Conservation (phyloP, 2,113 vertebrate genomes). For the Leucopsar rothschildi region DNA sequence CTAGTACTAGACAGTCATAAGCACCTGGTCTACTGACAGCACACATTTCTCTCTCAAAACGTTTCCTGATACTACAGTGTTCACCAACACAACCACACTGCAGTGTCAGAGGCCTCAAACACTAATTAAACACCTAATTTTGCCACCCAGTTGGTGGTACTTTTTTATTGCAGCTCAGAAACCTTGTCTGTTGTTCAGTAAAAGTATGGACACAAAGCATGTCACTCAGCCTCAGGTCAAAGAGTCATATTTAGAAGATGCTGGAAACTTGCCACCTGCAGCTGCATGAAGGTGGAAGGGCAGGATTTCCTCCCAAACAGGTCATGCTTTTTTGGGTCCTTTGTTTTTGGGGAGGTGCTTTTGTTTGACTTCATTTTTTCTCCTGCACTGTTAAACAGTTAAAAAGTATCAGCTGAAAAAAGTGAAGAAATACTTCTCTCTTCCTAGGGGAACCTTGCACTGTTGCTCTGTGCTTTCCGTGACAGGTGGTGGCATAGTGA, state of each 20-base stretch:
- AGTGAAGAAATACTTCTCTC: neutral
- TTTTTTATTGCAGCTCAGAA: neutral
- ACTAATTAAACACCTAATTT: neutral
- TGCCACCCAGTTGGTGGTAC: neutral
- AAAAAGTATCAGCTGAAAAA: neutral
- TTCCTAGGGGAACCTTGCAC: neutral
- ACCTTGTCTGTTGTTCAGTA: neutral
- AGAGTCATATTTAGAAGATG: constrained; percentile 24
- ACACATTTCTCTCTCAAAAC: neutral
- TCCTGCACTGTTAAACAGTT: neutral
- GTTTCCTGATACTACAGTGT: neutral
- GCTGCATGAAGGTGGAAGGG: constrained; percentile 55
- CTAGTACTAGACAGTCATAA: neutral
- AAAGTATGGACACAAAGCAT: neutral
- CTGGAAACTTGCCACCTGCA: constrained; percentile 52
- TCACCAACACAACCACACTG: neutral
- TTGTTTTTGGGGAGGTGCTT: neutral
- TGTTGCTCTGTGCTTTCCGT: neutral
- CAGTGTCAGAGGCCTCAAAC: neutral
- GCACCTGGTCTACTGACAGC: neutral
- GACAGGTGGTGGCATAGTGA: neutral
- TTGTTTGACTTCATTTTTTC: constrained; percentile 17
- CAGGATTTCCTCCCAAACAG: constrained; percentile 60
- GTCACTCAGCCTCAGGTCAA: neutral
- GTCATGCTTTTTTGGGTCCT: constrained; percentile 54